phyloP scores from a whole-genome alignment of 92 coral and sea anemone genomes.

The Porites evermanni region DNA sequence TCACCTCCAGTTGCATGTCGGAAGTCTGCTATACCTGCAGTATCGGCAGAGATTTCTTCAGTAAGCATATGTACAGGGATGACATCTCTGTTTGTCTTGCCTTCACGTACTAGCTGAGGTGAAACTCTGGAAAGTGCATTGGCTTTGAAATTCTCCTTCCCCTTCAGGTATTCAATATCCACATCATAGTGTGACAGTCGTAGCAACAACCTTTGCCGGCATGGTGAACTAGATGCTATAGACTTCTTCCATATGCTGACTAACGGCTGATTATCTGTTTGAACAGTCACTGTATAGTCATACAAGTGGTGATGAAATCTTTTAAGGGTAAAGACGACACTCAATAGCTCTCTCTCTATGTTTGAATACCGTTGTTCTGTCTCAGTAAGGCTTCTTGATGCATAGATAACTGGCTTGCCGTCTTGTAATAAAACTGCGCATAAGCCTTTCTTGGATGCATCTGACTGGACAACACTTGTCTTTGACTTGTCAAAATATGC shows the following conservation, averaged over 20 bases:
- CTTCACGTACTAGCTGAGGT: slow-evolving; percentile 1
- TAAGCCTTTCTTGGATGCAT: background rate
- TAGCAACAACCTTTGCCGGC: slow-evolving; percentile 21
- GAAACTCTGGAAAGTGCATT: slow-evolving; percentile 9
- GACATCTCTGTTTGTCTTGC: background rate
- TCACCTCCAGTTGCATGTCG: background rate
- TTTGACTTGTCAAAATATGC: background rate
- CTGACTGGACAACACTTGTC: background rate
- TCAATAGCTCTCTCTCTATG: slow-evolving; percentile 30
- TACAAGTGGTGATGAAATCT: slow-evolving; percentile 28
- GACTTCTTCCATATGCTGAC: slow-evolving; percentile 10
- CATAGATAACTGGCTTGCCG: slow-evolving; percentile 51
- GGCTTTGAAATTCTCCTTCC: slow-evolving; percentile 7
- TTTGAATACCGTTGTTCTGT: slow-evolving; percentile 30
- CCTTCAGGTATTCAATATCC: slow-evolving; percentile 2
- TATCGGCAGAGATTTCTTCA: background rate
- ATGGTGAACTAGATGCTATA: too few relatives aligned
- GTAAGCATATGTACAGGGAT: slow-evolving; percentile 17
- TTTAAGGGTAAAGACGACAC: slow-evolving; percentile 32
- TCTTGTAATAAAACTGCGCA: slow-evolving; percentile 36
- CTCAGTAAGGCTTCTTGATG: slow-evolving; percentile 49
- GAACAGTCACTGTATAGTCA: slow-evolving; percentile 18
- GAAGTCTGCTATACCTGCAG: background rate
- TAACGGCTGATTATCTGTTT: slow-evolving; percentile 30
- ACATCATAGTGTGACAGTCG: slow-evolving; percentile 29